Base-by-base conservation (phyloP, 2,113 vertebrate species). In the Otus sunia region DNA sequence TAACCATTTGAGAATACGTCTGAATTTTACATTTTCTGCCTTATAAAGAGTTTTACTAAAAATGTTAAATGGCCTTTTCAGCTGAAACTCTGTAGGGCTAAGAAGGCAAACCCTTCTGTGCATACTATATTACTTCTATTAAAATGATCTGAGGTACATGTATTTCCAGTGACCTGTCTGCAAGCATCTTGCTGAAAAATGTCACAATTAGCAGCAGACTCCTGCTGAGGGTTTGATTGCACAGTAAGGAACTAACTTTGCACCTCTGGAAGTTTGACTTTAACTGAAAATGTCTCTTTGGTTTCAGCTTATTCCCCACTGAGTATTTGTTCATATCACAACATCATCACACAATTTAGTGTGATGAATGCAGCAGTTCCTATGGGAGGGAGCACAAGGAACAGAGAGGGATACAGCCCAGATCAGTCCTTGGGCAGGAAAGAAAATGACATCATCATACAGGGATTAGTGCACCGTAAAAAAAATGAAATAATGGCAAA, bases 161-260 rank as follows among this genome's bases (percentile, higher is more conserved):
- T 58, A 93, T 96, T 97, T 86, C 64, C 64, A 92, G 55, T 91
- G 97, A 94, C 95, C 86, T 88, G 86, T 84, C 68, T 96, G 80
- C 62, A 92, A 95, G 49, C 49, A 73, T 49, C 66, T 87, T 81
- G 64, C 73, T 22, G 45, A 89, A 93, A 79, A 93, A 95, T 91
- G 88, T 91, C 93, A 95, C 82, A 97, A 96, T 97, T 97, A 97
- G 59, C 63, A 90, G 85, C 43, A 84, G 85, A 69, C 30, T 91
- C 95, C 93, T 92, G 93, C 94, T 90, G 94, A 69, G 86, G 52
- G 34, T 94, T 85, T 95, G 86, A 96, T 94, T 94, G 43, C 80
- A 49, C 66, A 85, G 86, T 89, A 89, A 89, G 91, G 60, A 90
- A 39, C 68, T 80, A 60, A 77, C 60, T 90, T 92, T 95, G 56